phyloP scores from a whole-genome alignment of 2,888 invertebrate species.

The Spatulosminthurus flaviceps region DNA sequence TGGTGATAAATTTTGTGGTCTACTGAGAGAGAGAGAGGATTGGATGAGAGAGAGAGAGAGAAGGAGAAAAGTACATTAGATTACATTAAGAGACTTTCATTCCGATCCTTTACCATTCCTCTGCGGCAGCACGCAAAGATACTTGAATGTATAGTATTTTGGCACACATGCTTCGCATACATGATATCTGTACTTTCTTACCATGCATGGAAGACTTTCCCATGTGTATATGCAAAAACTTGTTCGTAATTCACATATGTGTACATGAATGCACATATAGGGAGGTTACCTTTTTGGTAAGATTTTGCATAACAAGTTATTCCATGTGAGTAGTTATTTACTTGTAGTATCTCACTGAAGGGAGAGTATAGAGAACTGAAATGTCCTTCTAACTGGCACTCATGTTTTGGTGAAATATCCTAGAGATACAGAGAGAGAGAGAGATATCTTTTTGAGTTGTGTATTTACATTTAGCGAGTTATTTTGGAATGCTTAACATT shows the following conservation, averaged over 20 bases:
- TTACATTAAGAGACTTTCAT: slow-evolving; percentile 41
- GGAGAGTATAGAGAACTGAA: too few relatives aligned
- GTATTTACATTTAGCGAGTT: neutral
- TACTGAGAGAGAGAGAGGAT: slow-evolving; percentile 8
- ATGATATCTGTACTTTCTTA: neutral
- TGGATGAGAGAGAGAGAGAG: neutral
- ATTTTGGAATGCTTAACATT: neutral
- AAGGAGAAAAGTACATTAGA: slow-evolving; percentile 36
- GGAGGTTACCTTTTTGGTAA: too few relatives aligned
- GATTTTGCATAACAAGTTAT: too few relatives aligned
- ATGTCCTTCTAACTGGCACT: too few relatives aligned
- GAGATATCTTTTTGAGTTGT: neutral
- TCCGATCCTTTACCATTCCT: neutral
- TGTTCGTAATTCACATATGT: too few relatives aligned
- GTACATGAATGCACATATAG: too few relatives aligned
- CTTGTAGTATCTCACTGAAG: too few relatives aligned
- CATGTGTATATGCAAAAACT: too few relatives aligned
- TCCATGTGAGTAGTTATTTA: too few relatives aligned
- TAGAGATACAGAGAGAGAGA: neutral
- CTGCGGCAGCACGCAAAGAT: slow-evolving; percentile 4
- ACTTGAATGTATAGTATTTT: neutral
- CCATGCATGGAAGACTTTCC: too few relatives aligned
- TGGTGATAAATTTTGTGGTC: slow-evolving; percentile 62
- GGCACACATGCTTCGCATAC: slow-evolving; percentile 13
- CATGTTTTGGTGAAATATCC: too few relatives aligned